Evolutionary conservation across 2,888 invertebrate genomes (phyloP).

Genomic region (Xanthia togata): DNA sequence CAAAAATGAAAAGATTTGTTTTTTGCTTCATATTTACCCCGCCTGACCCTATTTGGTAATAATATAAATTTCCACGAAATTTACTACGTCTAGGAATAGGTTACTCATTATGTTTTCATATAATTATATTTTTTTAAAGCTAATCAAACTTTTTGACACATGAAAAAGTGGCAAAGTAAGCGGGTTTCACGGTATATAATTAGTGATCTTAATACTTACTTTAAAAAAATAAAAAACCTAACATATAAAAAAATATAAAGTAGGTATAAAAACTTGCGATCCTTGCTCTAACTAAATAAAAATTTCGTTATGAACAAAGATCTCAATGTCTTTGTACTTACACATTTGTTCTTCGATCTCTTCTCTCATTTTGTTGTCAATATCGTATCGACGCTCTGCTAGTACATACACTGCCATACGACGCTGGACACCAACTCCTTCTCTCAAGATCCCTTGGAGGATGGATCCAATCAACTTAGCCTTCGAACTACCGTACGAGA

Average conservation of each 20-base stretch:
- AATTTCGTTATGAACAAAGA: constrained; percentile 33
- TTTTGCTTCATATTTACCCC: too few species aligned
- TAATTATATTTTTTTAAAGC: too few species aligned
- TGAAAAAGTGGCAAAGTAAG: too few species aligned
- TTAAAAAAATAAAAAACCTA: neutral
- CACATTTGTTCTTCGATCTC: constrained; percentile 37
- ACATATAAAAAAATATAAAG: neutral
- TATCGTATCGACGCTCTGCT: neutral
- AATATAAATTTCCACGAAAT: too few species aligned
- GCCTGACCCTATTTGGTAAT: too few species aligned
- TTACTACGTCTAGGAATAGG: too few species aligned
- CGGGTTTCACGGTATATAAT: too few species aligned
- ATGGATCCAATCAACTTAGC: constrained; percentile 31
- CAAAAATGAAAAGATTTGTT: too few species aligned
- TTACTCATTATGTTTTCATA: too few species aligned
- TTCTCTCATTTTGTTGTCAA: constrained; percentile 11
- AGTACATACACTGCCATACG: constrained; percentile 56
- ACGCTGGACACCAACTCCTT: constrained; percentile 44
- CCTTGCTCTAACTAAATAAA: neutral
- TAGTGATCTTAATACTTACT: constrained; percentile 50
- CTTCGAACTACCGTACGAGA: constrained; percentile 23
- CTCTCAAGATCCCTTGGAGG: constrained; percentile 53
- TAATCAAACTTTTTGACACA: too few species aligned
- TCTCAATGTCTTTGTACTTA: constrained; percentile 14
- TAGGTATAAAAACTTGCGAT: neutral